Conservation (phyloP, 2,888 invertebrate genomes). For the Melieria omissa region DNA sequence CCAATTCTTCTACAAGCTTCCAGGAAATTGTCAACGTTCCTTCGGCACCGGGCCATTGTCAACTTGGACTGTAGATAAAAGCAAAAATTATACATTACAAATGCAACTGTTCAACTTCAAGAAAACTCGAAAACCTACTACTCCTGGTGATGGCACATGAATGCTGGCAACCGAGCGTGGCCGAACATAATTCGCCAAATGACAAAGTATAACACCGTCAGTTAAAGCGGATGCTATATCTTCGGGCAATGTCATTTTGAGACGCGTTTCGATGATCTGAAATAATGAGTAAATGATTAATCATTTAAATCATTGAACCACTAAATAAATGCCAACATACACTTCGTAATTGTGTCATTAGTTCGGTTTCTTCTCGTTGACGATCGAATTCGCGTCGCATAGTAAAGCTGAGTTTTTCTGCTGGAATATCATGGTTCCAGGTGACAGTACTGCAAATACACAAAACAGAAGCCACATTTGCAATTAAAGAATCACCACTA, state of each 20-base stretch:
- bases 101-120: background rate
- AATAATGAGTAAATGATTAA: conserved; percentile 38
- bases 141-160: conserved; percentile 92
- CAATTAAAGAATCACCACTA: background rate
- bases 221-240: conserved; percentile 86
- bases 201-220: conserved; percentile 94
- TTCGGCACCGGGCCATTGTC: conserved; percentile 92
- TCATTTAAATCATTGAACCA: background rate
- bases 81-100: conserved; percentile 1
- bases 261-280: conserved; percentile 87
- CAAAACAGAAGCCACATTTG: background rate
- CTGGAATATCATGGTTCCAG: conserved; percentile 78
- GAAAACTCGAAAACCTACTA: conserved; percentile 73
- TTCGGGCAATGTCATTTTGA: conserved; percentile 90
- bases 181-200: conserved; percentile 91
- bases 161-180: conserved; percentile 93
- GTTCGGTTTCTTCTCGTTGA: conserved; percentile 87
- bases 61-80: conserved; percentile 87
- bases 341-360: conserved; percentile 83
- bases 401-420: conserved; percentile 87
- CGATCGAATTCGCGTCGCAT: conserved; percentile 93
- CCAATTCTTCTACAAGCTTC: conserved; percentile 95
- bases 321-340: conserved; percentile 69
- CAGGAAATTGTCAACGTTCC: conserved; percentile 95
- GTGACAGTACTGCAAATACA: conserved; percentile 67